These are phyloP conservation scores for Colostygia pectinataria DNA, from an alignment of 2,888 invertebrate species.

Conservation along the genomic window DNA sequence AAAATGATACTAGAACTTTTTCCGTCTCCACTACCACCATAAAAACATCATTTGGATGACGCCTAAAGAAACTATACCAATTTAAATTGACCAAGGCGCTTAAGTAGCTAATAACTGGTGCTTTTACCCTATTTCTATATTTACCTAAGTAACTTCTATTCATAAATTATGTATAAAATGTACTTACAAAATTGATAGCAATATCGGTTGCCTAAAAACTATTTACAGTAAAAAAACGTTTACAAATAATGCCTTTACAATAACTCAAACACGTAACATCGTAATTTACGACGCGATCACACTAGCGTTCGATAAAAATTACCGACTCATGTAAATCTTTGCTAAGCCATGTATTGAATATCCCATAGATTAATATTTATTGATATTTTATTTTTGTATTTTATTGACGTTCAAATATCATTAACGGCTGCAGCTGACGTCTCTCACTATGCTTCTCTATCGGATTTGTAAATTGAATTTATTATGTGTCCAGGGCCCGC, in stretches of 20 bases:
- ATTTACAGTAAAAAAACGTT: constrained; percentile 23
- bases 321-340: constrained; percentile 52
- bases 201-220: too few relatives aligned
- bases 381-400: constrained; percentile 71
- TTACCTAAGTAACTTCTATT: too few relatives aligned
- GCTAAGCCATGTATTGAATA: constrained; percentile 57
- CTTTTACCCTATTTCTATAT: too few relatives aligned
- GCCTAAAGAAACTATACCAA: too few relatives aligned
- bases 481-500: constrained; percentile 53
- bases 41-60: too few relatives aligned
- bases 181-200: too few relatives aligned
- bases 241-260: constrained; percentile 16
- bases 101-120: too few relatives aligned
- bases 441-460: constrained; percentile 41
- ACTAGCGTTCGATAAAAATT: constrained; percentile 26
- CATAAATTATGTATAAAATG: too few relatives aligned
- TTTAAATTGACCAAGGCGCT: too few relatives aligned
- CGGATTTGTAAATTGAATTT: constrained; percentile 59
- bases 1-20: too few relatives aligned
- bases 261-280: constrained; percentile 22
- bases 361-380: constrained; percentile 76
- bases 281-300: constrained; percentile 24
- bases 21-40: too few relatives aligned
- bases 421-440: constrained; percentile 68
- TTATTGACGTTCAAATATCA: constrained; percentile 77